A percentile compares a stretch with the other conserved stretches of the same genome.
Conservation (phyloP, 2,888 invertebrate species). For the Drosophila mercatorum region DNA sequence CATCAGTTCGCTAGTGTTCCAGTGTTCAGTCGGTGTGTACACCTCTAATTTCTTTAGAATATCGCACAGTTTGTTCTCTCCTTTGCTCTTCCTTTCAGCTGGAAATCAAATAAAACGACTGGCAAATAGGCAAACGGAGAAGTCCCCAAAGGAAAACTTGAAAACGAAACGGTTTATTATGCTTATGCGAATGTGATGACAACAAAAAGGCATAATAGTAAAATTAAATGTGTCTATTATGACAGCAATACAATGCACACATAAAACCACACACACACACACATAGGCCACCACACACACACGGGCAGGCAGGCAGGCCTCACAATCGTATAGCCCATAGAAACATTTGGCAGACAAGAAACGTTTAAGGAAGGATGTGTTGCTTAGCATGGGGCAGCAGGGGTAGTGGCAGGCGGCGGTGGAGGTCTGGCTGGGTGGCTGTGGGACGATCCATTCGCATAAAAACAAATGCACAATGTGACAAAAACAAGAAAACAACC, state of each 20-base stretch:
- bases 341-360: constrained; percentile 77
- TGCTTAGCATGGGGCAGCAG: constrained; percentile 52
- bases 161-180: constrained; percentile 78
- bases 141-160: constrained; percentile 66
- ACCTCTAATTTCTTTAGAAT: constrained; percentile 55
- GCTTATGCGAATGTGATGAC: constrained; percentile 79
- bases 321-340: constrained; percentile 54
- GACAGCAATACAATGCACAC: constrained; percentile 78
- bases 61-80: constrained; percentile 55
- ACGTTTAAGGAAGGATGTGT: constrained; percentile 79
- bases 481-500: constrained; percentile 41
- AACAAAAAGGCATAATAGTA: constrained; percentile 82
- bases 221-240: constrained; percentile 82
- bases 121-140: constrained; percentile 62
- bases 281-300: constrained; percentile 13
- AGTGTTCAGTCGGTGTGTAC: constrained; percentile 53
- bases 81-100: constrained; percentile 1
- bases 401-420: constrained; percentile 19
- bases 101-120: constrained; percentile 76
- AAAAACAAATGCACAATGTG: constrained; percentile 74
- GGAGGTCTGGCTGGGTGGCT: constrained; percentile 30
- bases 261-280: constrained; percentile 70
- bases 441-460: constrained; percentile 59
- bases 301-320: constrained; percentile 21
- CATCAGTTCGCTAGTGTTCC: constrained; percentile 10